These are phyloP conservation scores for Amiota mariae DNA, from an alignment of 2,888 invertebrate species.

Conservation along the genomic window DNA sequence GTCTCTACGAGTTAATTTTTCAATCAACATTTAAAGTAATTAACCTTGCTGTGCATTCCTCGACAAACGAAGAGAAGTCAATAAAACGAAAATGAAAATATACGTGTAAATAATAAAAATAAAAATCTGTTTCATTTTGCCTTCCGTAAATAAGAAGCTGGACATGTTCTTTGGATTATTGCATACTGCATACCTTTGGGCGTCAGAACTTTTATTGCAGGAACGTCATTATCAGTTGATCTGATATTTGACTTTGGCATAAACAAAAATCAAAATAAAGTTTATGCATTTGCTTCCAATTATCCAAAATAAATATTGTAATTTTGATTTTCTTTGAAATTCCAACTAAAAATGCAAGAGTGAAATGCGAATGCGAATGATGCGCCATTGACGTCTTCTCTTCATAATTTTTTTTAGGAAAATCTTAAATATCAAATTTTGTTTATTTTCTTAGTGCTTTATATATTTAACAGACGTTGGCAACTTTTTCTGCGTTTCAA, in stretches of 20 bases:
- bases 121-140: neutral
- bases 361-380: neutral
- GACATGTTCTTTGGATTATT: too few species aligned
- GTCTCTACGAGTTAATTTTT: neutral
- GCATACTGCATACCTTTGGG: constrained; percentile 7
- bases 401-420: too few species aligned
- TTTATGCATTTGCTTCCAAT: too few species aligned
- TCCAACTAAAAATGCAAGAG: too few species aligned
- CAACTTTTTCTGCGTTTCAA: neutral
- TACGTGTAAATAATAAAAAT: neutral
- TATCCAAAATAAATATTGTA: too few species aligned
- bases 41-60: constrained; percentile 1
- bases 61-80: neutral
- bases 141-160: too few species aligned
- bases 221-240: neutral
- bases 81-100: neutral
- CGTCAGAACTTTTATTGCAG: neutral
- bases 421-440: too few species aligned
- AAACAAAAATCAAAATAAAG: too few species aligned
- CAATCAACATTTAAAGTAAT: neutral
- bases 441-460: neutral
- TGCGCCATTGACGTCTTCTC: constrained; percentile 7
- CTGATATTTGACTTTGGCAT: too few species aligned
- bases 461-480: neutral
- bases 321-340: too few species aligned